These are phyloP conservation scores for Chrysochloris asiatica DNA, from an alignment of 2,113 vertebrate genomes.

Conservation along the genomic window DNA sequence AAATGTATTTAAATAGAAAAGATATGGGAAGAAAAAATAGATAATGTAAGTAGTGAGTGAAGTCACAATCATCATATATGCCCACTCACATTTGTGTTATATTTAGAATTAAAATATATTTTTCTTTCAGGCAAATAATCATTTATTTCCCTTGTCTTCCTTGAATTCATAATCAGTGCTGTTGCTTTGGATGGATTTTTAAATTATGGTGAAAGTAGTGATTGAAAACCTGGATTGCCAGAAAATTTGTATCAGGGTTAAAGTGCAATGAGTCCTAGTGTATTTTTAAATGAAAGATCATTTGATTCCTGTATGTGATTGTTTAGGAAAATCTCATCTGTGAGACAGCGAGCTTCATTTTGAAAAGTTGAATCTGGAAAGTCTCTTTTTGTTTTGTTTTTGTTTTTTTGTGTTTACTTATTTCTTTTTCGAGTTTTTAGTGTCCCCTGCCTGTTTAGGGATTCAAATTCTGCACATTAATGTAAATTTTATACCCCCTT, in stretches of 20 bases:
- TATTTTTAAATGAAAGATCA: not conserved
- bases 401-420: too few species aligned
- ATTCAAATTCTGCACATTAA: conserved; percentile 58
- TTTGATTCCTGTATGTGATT: not conserved
- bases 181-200: conserved; percentile 38
- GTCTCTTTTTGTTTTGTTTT: not conserved
- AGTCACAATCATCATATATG: not conserved
- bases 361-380: conserved; percentile 35
- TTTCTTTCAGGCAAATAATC: not conserved
- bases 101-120: conserved; percentile 6
- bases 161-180: conserved; percentile 18
- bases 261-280: not conserved
- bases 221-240: not conserved
- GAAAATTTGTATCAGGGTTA: not conserved
- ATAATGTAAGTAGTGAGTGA: not conserved
- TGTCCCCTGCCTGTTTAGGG: conserved; percentile 37
- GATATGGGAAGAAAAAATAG: not conserved
- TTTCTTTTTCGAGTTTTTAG: not conserved
- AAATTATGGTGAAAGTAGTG: not conserved
- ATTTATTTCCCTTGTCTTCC: not conserved
- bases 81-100: not conserved
- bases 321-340: conserved; percentile 8
- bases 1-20: not conserved
- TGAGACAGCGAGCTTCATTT: conserved; percentile 5
- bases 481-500: conserved; percentile 45